A percentile compares a stretch with the other conserved stretches of the same genome.
Evolutionary conservation across 2,113 vertebrate genomes (phyloP).

Genomic region (Aegypius monachus): DNA sequence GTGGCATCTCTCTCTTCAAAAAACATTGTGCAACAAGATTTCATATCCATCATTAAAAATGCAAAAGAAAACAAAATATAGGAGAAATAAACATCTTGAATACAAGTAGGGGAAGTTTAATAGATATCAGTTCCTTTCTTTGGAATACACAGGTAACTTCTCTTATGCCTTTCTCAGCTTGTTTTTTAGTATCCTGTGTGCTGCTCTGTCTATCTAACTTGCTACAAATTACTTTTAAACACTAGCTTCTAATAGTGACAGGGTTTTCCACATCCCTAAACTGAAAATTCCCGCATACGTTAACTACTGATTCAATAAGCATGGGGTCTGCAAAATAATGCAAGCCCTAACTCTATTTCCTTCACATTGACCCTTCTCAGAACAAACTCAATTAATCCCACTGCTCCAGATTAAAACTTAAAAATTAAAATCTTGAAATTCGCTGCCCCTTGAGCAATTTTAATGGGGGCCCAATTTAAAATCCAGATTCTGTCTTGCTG

Average conservation of each 20-base stretch:
- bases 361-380: background rate
- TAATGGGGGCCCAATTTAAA: background rate
- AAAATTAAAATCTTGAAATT: background rate
- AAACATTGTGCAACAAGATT: background rate
- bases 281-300: background rate
- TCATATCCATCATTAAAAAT: background rate
- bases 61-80: background rate
- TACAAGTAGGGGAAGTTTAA: background rate
- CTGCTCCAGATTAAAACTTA: background rate
- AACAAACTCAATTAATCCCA: background rate
- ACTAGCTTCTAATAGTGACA: background rate
- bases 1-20: background rate
- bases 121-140: background rate
- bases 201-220: background rate
- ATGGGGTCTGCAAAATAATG: background rate
- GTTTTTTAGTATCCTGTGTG: background rate
- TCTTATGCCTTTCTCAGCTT: background rate
- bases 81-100: background rate
- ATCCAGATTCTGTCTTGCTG: background rate
- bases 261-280: background rate
- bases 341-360: background rate
- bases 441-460: background rate
- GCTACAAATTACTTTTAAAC: background rate
- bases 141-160: background rate
- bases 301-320: background rate